These are phyloP conservation scores for Lasioglossum lativentre DNA, from an alignment of 2,888 invertebrate genomes.

Conservation along the genomic window DNA sequence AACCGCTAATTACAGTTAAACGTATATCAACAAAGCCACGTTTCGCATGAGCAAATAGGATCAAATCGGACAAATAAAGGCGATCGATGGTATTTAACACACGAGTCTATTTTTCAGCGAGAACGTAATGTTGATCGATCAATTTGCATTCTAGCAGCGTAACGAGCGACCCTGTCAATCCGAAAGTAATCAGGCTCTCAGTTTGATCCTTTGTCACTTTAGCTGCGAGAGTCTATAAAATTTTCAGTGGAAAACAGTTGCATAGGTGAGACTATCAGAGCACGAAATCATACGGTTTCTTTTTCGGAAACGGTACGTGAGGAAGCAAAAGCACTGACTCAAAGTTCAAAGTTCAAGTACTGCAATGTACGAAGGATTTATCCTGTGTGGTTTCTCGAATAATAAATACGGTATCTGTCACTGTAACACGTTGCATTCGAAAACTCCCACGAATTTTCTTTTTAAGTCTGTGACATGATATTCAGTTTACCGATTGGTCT, in stretches of 20 bases:
- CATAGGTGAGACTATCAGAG: background rate
- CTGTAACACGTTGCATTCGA: background rate
- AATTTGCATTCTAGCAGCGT: background rate
- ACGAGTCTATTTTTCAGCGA: background rate
- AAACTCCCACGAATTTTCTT: background rate
- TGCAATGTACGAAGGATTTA: background rate
- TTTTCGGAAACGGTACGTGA: background rate
- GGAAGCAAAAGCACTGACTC: background rate
- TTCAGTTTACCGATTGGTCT: background rate
- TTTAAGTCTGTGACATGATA: background rate
- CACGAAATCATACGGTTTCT: background rate
- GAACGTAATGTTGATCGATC: background rate
- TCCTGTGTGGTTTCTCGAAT: too few species aligned
- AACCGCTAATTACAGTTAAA: slow-evolving; percentile 8
- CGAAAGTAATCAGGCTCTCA: background rate
- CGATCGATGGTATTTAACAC: background rate
- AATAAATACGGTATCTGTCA: too few species aligned
- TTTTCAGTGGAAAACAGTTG: background rate
- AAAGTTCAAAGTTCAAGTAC: slow-evolving; percentile 1
- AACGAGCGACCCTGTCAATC: background rate
- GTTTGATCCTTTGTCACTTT: background rate
- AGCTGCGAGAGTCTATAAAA: background rate
- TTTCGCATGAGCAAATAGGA: background rate
- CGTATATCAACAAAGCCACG: background rate
- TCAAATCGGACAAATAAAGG: background rate